A percentile compares a stretch with the other conserved stretches of the same genome.
These are phyloP conservation scores for Eidolon helvum DNA, from an alignment of 2,113 vertebrate species.

Conservation along the genomic window DNA sequence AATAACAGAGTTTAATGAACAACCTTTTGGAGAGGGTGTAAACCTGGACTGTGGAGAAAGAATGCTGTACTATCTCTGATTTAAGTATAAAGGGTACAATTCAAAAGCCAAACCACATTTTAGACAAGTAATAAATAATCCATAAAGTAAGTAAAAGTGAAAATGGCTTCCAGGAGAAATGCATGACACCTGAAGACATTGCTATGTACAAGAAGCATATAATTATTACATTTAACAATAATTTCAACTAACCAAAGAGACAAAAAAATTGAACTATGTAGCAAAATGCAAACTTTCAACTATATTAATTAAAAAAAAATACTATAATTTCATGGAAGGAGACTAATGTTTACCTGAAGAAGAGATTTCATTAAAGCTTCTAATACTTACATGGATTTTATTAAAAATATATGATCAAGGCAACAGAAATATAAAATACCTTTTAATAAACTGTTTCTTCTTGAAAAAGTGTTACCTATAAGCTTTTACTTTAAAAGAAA, in stretches of 20 bases:
- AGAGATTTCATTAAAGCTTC: slow-evolving; percentile 31
- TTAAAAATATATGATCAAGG: slow-evolving; percentile 51
- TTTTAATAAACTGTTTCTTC: slow-evolving; percentile 50
- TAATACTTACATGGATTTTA: slow-evolving; percentile 49
- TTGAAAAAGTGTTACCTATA: slow-evolving; percentile 63
- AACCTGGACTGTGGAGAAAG: background rate
- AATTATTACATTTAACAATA: slow-evolving; percentile 19
- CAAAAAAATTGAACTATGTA: slow-evolving; percentile 49
- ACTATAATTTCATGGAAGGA: slow-evolving; percentile 42
- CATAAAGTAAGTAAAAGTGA: background rate
- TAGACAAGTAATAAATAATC: slow-evolving; percentile 22
- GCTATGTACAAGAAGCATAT: background rate
- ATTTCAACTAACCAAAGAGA: slow-evolving; percentile 51
- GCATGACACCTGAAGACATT: background rate
- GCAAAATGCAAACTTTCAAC: slow-evolving; percentile 61
- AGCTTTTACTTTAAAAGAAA: slow-evolving; percentile 70
- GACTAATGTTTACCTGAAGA: slow-evolving; percentile 51
- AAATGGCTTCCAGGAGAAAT: slow-evolving; percentile 22
- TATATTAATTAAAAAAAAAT: slow-evolving; percentile 68
- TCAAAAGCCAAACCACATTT: background rate
- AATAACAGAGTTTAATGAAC: background rate
- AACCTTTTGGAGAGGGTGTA: background rate
- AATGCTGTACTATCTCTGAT: background rate
- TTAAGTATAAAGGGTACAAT: background rate
- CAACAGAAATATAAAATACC: slow-evolving; percentile 68